Base-by-base conservation (phyloP, 2,888 invertebrate genomes). In the Caenorhabditis sp. region DNA sequence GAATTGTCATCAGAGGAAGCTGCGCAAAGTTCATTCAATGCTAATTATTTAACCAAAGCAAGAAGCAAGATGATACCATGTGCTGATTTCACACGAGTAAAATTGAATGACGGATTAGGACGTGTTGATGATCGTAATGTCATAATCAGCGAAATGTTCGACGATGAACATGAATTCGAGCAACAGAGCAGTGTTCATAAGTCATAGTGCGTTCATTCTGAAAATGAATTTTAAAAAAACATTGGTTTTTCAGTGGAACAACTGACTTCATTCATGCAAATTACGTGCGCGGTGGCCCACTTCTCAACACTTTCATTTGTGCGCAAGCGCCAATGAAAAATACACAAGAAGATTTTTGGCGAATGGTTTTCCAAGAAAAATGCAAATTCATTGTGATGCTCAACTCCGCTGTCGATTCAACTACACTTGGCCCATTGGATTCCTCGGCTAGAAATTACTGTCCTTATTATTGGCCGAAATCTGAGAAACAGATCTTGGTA, bases 181-280 rank as follows among this genome's bases (percentile, higher is more conserved):
- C 21, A 64, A 25, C 50, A 59, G 12, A 23, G 1, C 12, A 26
- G 21, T 12, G 60, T 25, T 25, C 60, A 50, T 31, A 63, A 52
- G 12, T 67, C 71, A 3, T 71, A 71, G 71, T 71, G n/a, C 38
- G 70, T 65, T 50, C 3, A 60, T 38, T 27, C 2, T 63, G 26
- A 2, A 27, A 38, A 50, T 10, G 7, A 50, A 61, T 25, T 62
- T 8, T 1, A 49, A 59, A 21, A 25, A 21, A 53, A 8, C 3
- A 17, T 53, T 7, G 38, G 21, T 38, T 26, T 77, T 78, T 36
- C 70, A 84, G 83, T 53, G 83, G 84, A 31, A 83, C 83, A 2
- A 70, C 70, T 56, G 85, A 85, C 57, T 85, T 85, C 71, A 85
- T 86, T 59, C 85, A 86, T 67, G 85, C 85, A 1, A 83, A 78